phyloP scores from a whole-genome alignment of 2,797 vertebrate genomes.

The Hypotaenidia okinawae region DNA sequence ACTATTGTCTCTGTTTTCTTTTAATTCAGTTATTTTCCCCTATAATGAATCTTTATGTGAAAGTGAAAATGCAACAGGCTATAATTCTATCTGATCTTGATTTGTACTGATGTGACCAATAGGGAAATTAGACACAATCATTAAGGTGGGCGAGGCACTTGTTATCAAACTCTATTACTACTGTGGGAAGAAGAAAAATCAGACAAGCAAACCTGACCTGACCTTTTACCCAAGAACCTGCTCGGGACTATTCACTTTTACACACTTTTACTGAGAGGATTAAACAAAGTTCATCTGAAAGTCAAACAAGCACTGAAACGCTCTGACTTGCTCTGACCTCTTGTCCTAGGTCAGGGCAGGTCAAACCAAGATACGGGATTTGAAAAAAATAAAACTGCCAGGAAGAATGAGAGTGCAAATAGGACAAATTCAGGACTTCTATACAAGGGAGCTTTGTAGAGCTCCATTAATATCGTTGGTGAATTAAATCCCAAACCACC shows the following conservation, averaged over 20 bases:
- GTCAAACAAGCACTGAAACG: conserved; percentile 33
- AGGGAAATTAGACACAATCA: neutral
- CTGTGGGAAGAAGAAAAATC: conserved; percentile 4
- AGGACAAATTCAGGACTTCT: neutral
- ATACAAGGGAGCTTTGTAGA: neutral
- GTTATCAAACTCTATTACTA: neutral
- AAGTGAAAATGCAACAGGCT: neutral
- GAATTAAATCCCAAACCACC: neutral
- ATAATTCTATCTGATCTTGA: neutral
- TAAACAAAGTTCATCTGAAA: conserved; percentile 63
- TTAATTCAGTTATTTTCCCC: neutral
- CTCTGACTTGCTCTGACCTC: conserved; percentile 32
- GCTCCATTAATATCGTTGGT: neutral
- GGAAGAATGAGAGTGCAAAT: neutral
- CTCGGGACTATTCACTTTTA: conserved; percentile 55
- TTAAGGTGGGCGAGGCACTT: neutral
- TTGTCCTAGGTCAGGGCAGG: conserved; percentile 36
- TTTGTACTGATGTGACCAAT: neutral
- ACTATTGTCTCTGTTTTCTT: neutral
- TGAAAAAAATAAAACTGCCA: neutral
- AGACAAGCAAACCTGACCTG: conserved; percentile 43
- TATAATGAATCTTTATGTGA: neutral
- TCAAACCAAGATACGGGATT: conserved; percentile 37
- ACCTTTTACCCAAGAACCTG: conserved; percentile 49
- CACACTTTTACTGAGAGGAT: conserved; percentile 63